Percentiles rank a stretch among this genome's conserved stretches.
Evolutionary conservation across 2,113 vertebrate species (phyloP).

Genomic region (Heliornis fulica): DNA sequence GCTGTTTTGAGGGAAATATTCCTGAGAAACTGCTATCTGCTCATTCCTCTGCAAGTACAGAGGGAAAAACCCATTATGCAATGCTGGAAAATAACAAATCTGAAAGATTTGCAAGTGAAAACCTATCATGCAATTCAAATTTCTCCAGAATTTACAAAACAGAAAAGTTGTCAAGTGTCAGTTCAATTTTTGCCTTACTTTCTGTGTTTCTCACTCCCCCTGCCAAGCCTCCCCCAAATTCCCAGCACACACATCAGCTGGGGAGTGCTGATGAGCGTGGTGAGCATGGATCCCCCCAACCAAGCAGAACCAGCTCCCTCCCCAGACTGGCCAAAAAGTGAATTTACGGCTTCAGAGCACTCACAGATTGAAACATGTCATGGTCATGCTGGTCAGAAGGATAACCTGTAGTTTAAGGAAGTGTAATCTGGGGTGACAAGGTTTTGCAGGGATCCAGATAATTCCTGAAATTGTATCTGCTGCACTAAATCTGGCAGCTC

Average conservation of each 20-base stretch:
- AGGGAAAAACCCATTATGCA: neutral
- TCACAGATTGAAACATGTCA: fast-evolving
- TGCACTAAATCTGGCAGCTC: neutral
- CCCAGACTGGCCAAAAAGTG: fast-evolving
- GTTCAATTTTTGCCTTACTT: neutral
- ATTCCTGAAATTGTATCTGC: neutral
- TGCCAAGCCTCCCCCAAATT: neutral
- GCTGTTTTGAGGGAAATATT: neutral
- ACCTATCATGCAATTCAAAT: slow-evolving; percentile 31
- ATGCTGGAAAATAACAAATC: neutral
- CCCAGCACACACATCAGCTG: neutral
- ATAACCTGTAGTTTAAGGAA: neutral
- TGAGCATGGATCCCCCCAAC: neutral
- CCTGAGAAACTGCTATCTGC: neutral
- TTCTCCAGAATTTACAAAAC: neutral
- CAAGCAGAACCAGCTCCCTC: neutral
- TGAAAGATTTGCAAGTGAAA: slow-evolving; percentile 48
- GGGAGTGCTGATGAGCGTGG: neutral
- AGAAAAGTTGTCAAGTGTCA: neutral
- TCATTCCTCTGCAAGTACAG: neutral
- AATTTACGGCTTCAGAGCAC: neutral
- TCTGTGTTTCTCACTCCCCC: neutral
- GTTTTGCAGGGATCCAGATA: neutral
- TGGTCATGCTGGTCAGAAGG: neutral
- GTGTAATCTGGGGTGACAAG: neutral